Evolutionary conservation across 2,797 vertebrate genomes (phyloP), one percentile per base, ranked within the genome.

Genomic region (Eremophila alpestris): DNA sequence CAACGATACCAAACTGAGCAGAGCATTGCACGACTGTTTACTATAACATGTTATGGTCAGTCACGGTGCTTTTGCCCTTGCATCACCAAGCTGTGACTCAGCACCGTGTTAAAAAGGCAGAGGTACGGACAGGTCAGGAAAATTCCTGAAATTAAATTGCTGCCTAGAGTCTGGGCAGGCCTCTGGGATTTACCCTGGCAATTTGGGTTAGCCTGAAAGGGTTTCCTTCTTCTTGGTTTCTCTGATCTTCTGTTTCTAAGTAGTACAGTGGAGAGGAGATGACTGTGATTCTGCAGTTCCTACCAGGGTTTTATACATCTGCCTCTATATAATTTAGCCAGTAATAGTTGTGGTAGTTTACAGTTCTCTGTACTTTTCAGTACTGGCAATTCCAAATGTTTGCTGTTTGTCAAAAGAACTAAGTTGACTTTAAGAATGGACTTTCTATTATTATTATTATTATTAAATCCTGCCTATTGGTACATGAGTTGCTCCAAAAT

Each of bases 361-460:
- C 51, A 77, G 21, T 94, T 90, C 55, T 64, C 81, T 91, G 41
- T 94, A 93, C 63, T 95, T 94, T 85, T 68, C 46, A 67, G n/a
- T 77, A 56, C 45, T 73, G 29, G 38, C 73, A 88, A 38, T 55
- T 79, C 43, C 60, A 89, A 87, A 54, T 64, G 59, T 82, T 82
- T 77, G 8, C 10, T 70, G 16, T 54, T 76, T 83, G n/a, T 88
- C 40, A 59, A 58, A 94, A 86, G 54, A 86, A 82, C 14, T 22
- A 82, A 67, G 30, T 74, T 84, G 21, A 67, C 45, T 78, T 91
- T 10, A 64, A n/a, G n/a, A n/a, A n/a, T n/a, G n/a, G n/a, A n/a
- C n/a, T n/a, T n/a, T n/a, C n/a, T n/a, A n/a, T n/a, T n/a, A n/a
- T n/a, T n/a, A n/a, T n/a, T n/a, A n/a, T n/a, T n/a, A n/a, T n/a